These are phyloP conservation scores for Thinocorus orbignyianus DNA, from an alignment of 2,113 vertebrate species.

Conservation along the genomic window DNA sequence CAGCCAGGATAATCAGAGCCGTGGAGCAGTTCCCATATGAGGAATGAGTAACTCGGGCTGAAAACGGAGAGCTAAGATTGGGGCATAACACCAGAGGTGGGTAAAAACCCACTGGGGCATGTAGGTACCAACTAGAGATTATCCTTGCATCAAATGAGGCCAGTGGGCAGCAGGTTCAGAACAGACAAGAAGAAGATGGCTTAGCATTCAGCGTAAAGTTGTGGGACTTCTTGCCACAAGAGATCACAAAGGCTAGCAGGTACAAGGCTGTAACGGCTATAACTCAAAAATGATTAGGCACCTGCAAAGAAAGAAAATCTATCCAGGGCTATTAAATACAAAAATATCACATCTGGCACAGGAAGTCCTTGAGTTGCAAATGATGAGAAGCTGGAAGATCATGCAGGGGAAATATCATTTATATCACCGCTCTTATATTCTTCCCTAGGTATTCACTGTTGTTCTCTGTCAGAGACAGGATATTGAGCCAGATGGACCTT, in stretches of 20 bases:
- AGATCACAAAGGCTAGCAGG: neutral
- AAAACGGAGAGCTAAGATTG: neutral
- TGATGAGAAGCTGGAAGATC: conserved; percentile 26
- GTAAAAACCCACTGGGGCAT: neutral
- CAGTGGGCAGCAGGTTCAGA: neutral
- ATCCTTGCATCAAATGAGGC: neutral
- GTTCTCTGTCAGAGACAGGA: conserved; percentile 56
- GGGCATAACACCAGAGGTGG: accelerated
- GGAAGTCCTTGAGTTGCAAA: conserved; percentile 57
- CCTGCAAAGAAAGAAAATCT: conserved; percentile 10
- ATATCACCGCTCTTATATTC: conserved; percentile 40
- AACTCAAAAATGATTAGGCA: conserved; percentile 23
- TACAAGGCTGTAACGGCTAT: neutral
- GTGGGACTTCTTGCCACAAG: neutral
- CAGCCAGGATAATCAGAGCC: neutral
- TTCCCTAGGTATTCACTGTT: conserved; percentile 48
- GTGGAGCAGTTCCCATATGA: neutral
- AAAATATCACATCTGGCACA: conserved; percentile 35
- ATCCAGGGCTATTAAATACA: conserved; percentile 21
- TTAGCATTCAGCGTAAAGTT: neutral
- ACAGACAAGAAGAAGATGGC: neutral
- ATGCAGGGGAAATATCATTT: conserved; percentile 47
- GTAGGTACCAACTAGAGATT: neutral
- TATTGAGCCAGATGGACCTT: conserved; percentile 62
- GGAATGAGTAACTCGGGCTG: neutral